These are phyloP conservation scores for Thelaira solivaga DNA, from an alignment of 2,888 invertebrate species.

Conservation along the genomic window DNA sequence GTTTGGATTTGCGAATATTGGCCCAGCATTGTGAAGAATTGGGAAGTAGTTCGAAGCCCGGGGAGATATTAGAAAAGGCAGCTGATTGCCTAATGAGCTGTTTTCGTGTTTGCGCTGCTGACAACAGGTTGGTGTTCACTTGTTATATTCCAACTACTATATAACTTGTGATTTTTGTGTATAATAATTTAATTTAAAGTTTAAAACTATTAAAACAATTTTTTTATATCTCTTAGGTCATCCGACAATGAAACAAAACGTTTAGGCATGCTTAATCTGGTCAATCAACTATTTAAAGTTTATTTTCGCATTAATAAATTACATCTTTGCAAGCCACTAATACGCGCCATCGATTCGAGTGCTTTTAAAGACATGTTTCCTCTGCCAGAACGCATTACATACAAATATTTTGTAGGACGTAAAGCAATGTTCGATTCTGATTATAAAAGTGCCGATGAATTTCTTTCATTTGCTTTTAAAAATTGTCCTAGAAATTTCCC, in stretches of 20 bases:
- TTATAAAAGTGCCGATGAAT: conserved; percentile 94
- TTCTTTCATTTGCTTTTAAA: conserved; percentile 93
- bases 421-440: conserved; percentile 99
- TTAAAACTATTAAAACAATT: neutral
- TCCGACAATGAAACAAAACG: conserved; percentile 94
- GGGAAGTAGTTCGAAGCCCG: conserved; percentile 77
- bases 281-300: conserved; percentile 96
- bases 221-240: conserved; percentile 77
- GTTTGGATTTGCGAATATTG: conserved; percentile 91
- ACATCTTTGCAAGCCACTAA: conserved; percentile 94
- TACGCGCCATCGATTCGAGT: conserved; percentile 96
- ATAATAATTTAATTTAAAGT: neutral
- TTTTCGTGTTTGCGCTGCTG: conserved; percentile 96
- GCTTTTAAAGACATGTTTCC: conserved; percentile 93
- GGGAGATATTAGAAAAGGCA: conserved; percentile 87
- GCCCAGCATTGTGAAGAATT: conserved; percentile 87
- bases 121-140: conserved; percentile 81
- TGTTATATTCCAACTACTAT: neutral
- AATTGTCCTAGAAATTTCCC: conserved; percentile 88
- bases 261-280: conserved; percentile 95
- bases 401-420: conserved; percentile 96
- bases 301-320: conserved; percentile 95
- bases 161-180: neutral
- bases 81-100: conserved; percentile 95
- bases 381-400: conserved; percentile 95